Percentiles rank a stretch among this genome's conserved stretches.
Evolutionary conservation across 2,113 vertebrate species (phyloP).

Genomic region (Setophaga kirtlandii): DNA sequence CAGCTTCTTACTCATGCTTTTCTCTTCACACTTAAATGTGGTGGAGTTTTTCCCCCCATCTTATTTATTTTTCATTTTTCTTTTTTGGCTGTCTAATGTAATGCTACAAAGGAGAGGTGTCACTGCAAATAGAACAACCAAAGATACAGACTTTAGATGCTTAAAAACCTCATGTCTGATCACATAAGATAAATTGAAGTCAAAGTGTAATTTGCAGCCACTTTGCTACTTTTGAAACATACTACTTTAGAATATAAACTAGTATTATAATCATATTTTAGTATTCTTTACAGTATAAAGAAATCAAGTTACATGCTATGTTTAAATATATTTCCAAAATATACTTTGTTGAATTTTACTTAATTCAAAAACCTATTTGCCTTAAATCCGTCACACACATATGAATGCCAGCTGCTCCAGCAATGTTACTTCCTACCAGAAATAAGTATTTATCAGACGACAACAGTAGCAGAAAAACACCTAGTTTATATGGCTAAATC

Average conservation of each 20-base stretch:
- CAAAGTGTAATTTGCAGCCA: not conserved
- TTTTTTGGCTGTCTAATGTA: not conserved
- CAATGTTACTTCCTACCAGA: not conserved
- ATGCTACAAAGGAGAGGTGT: not conserved
- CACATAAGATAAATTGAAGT: not conserved
- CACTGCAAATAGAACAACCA: not conserved
- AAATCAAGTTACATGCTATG: not conserved
- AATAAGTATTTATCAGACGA: not conserved
- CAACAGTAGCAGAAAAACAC: not conserved
- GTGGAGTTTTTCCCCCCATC: not conserved
- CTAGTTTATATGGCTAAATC: not conserved
- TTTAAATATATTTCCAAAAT: not conserved
- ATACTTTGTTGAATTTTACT: not conserved
- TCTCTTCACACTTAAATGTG: not conserved
- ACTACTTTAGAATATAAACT: not conserved
- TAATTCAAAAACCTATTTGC: not conserved
- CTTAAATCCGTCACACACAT: not conserved
- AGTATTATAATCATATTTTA: not conserved
- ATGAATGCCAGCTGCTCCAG: not conserved
- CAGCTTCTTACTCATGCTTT: not conserved
- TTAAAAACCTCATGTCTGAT: not conserved
- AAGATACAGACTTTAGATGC: not conserved
- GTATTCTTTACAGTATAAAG: not conserved
- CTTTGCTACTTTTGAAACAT: not conserved
- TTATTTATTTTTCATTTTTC: not conserved